Percentiles rank a stretch among this genome's conserved stretches.
Conservation (phyloP, 2,888 invertebrate genomes). For the Ptilodon capucinus region DNA sequence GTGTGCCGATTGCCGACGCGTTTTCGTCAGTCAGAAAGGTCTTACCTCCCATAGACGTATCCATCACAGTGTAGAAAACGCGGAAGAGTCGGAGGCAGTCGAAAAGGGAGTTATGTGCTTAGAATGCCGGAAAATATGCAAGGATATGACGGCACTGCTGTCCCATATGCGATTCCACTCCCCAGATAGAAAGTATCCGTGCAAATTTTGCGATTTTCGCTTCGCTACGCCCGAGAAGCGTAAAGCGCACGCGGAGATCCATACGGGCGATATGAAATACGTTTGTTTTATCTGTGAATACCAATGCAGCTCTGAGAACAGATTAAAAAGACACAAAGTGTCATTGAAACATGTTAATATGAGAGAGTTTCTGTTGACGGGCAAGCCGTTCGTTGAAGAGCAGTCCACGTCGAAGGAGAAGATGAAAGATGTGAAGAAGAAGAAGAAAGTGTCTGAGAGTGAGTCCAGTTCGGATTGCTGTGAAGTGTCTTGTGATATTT, state of each 20-base stretch:
- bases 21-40: constrained; percentile 68
- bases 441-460: constrained; percentile 38
- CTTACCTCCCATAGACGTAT: constrained; percentile 66
- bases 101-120: constrained; percentile 67
- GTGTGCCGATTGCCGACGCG: constrained; percentile 67
- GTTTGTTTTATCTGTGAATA: constrained; percentile 78
- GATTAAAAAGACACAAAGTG: constrained; percentile 65
- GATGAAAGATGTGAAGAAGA: constrained; percentile 37
- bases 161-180: constrained; percentile 74
- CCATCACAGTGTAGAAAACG: constrained; percentile 56
- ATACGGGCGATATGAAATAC: constrained; percentile 75
- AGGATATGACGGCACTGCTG: constrained; percentile 61
- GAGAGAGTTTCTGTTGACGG: constrained; percentile 65
- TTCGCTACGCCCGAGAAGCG: constrained; percentile 70
- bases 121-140: constrained; percentile 72
- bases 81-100: constrained; percentile 49
- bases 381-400: constrained; percentile 52
- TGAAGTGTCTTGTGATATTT: constrained; percentile 65
- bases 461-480: constrained; percentile 14
- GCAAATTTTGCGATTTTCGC: constrained; percentile 74
- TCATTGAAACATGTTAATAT: constrained; percentile 69
- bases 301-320: constrained; percentile 70
- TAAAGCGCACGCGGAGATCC: constrained; percentile 65
- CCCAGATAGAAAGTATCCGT: constrained; percentile 65
- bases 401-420: constrained; percentile 48